These are phyloP conservation scores for Dasypogon diadema DNA, from an alignment of 2,888 invertebrate species.

Conservation along the genomic window DNA sequence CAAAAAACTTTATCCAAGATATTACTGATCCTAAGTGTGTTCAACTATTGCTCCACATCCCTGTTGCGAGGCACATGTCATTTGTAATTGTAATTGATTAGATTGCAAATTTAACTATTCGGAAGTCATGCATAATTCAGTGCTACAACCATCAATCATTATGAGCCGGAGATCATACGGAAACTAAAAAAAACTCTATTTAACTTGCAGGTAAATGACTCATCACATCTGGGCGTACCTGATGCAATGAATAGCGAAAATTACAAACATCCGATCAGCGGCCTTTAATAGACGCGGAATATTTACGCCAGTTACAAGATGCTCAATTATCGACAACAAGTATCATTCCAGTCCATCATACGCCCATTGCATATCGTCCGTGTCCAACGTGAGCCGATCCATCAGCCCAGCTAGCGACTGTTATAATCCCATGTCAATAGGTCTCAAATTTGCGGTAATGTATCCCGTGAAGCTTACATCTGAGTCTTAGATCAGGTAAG, in stretches of 20 bases:
- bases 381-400: not conserved
- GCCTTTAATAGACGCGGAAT: constrained; percentile 3
- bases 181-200: not conserved
- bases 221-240: not conserved
- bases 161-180: not conserved
- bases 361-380: constrained; percentile 16
- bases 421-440: constrained; percentile 38
- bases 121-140: constrained; percentile 41
- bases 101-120: constrained; percentile 45
- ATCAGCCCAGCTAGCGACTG: constrained; percentile 7
- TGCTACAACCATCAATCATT: constrained; percentile 25
- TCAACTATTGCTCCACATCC: no score
- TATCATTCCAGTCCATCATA: constrained; percentile 22
- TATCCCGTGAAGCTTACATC: not conserved
- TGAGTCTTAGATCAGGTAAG: constrained; percentile 30
- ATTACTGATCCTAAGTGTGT: no score
- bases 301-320: not conserved
- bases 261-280: constrained; percentile 4
- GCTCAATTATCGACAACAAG: constrained; percentile 17
- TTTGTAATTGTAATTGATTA: constrained; percentile 39
- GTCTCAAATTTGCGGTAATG: constrained; percentile 11
- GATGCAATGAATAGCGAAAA: constrained; percentile 18
- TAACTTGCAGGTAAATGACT: constrained; percentile 29
- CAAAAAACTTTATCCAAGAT: no score
- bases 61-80: not conserved